Conservation (phyloP, 2,888 invertebrate species). For the Piscicola geometra region DNA sequence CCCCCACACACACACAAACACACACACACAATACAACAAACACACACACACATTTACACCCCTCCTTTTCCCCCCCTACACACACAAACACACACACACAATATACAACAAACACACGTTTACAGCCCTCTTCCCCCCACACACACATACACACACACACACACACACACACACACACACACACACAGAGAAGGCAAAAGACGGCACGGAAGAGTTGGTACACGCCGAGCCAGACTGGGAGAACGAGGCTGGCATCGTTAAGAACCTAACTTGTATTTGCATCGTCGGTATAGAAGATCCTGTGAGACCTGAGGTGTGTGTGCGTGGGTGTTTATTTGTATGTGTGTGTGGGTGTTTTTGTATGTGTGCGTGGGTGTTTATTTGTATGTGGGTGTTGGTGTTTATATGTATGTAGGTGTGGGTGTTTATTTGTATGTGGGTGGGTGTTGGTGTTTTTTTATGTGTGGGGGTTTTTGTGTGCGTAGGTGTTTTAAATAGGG, state of each 20-base stretch:
- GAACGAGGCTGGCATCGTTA: slow-evolving; percentile 86
- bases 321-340: not conserved
- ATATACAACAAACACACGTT: not conserved
- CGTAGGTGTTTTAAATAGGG: no score
- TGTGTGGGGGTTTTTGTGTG: no score
- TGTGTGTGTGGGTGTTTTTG: not conserved
- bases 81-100: not conserved
- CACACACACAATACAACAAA: not conserved
- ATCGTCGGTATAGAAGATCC: slow-evolving; percentile 99
- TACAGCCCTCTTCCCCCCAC: not conserved
- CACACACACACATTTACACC: not conserved
- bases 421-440: not conserved
- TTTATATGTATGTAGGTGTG: no score
- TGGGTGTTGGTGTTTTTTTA: not conserved
- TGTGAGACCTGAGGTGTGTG: slow-evolving; percentile 63
- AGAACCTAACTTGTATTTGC: slow-evolving; percentile 86
- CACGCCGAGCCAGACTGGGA: slow-evolving; percentile 67
- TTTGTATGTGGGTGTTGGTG: no score
- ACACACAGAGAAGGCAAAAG: slow-evolving; percentile 67
- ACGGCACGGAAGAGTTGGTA: slow-evolving; percentile 70
- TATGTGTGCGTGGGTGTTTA: not conserved
- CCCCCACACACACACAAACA: not conserved
- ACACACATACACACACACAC: not conserved
- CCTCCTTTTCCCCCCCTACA: not conserved
- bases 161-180: not conserved